These are phyloP conservation scores for Pseudorhombus dupliciocellatus DNA, from an alignment of 2,113 vertebrate species.

Conservation along the genomic window DNA sequence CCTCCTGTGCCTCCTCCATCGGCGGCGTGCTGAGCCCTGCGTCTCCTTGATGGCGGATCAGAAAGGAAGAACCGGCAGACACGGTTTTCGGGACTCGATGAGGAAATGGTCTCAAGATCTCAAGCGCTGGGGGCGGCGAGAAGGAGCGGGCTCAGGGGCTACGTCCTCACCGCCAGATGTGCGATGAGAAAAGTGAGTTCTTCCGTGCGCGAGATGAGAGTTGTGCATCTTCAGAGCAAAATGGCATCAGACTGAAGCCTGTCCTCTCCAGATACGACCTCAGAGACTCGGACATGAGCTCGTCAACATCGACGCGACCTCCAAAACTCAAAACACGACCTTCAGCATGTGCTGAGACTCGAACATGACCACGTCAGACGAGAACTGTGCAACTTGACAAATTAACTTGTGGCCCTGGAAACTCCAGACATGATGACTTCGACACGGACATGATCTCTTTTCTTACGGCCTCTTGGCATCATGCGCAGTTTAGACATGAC, in stretches of 20 bases:
- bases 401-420: too few species aligned
- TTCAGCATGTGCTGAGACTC: too few species aligned
- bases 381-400: too few species aligned
- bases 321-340: not conserved
- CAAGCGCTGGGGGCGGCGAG: not conserved
- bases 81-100: not conserved
- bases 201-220: too few species aligned
- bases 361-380: too few species aligned
- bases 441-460: too few species aligned
- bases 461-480: too few species aligned
- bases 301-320: not conserved
- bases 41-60: constrained; percentile 14
- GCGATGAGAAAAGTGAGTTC: not conserved
- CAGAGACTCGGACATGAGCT: not conserved
- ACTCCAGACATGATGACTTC: too few species aligned
- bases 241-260: too few species aligned
- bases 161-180: not conserved
- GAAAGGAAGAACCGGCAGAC: not conserved
- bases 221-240: not conserved
- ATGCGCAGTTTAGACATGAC: too few species aligned
- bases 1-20: not conserved
- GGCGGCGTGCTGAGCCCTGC: not conserved
- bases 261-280: too few species aligned
- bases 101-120: not conserved
- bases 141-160: not conserved